Conservation (phyloP, 2,797 vertebrate species). For the Sebastes elongatus region DNA sequence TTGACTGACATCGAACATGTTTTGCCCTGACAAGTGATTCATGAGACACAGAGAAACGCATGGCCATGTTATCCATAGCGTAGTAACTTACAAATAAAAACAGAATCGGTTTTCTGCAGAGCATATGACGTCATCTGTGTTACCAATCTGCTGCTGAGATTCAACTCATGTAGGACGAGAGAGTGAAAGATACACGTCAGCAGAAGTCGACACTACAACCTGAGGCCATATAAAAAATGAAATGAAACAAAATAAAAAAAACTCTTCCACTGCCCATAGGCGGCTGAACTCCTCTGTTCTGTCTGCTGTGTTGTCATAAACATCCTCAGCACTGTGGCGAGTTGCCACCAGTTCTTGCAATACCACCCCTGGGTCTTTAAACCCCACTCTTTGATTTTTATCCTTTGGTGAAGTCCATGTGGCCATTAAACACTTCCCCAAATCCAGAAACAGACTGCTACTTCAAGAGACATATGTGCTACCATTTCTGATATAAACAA, state of each 20-base stretch:
- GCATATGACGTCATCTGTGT: not conserved
- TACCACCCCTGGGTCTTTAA: not conserved
- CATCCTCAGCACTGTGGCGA: not conserved
- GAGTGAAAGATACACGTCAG: not conserved
- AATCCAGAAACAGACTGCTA: not conserved
- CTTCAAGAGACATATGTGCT: not conserved
- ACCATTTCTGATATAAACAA: not conserved
- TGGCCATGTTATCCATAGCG: not conserved
- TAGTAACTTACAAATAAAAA: not conserved
- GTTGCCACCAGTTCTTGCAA: not conserved
- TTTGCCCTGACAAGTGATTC: not conserved
- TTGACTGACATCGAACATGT: not conserved
- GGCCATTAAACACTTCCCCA: not conserved
- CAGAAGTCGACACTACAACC: not conserved
- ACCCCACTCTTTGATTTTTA: not conserved
- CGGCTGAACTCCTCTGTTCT: not conserved
- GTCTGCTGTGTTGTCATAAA: not conserved
- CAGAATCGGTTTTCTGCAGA: not conserved
- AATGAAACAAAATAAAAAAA: slow-evolving; percentile 2
- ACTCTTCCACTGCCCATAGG: not conserved
- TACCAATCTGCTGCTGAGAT: not conserved
- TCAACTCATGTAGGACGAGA: not conserved
- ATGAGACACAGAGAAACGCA: not conserved
- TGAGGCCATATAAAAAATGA: not conserved
- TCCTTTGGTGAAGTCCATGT: not conserved